Evolutionary conservation across 2,888 invertebrate genomes (phyloP), one percentile per base, ranked within the genome.

Genomic region (Clepsis dumicolana): DNA sequence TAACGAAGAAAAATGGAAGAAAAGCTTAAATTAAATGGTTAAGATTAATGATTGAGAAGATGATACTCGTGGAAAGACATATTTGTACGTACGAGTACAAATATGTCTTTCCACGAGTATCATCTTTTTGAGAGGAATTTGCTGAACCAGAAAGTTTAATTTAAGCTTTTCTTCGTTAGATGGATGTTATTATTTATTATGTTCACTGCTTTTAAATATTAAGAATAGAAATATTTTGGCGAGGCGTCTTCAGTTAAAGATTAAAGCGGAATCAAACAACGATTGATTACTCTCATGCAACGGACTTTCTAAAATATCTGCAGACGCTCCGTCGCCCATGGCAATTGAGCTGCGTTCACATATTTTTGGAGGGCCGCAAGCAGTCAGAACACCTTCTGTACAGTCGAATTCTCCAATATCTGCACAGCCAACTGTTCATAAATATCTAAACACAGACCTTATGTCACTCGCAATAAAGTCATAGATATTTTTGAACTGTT

Each of bases 51-150:
- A 27, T 27, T 4, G 14, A n/a, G n/a, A 53, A 25, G 14, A 53
- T n/a, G n/a, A n/a, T 8, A 41, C 41, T 41, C 41, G n/a, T 53
- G n/a, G 52, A 52, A 29, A 35, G 35, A 35, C 3, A 35, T 35
- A 12, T 35, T 35, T 35, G 10, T 2, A 35, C 10, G 3, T 12
- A 12, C 10, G 14, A 10, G 14, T 12, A 35, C 2, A 10, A 12
- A 35, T 12, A 35, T 35, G 3, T 35, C 35, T 35, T 29, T 52
- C 52, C n/a, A 53, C n/a, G 41, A 41, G 41, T 41, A 8, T 53
- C 14, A 8, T 53, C 14, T 25, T 53, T 27, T n/a, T 25, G n/a
- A 27, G 27, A 16, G n/a, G 41, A 41, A 41, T 4, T n/a, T 41
- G n/a, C 41, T 3, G 4, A 41, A 41, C 7, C 41, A n/a, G 4